Evolutionary conservation across 2,888 invertebrate species (phyloP).

Genomic region (Mellilla xanthometata): DNA sequence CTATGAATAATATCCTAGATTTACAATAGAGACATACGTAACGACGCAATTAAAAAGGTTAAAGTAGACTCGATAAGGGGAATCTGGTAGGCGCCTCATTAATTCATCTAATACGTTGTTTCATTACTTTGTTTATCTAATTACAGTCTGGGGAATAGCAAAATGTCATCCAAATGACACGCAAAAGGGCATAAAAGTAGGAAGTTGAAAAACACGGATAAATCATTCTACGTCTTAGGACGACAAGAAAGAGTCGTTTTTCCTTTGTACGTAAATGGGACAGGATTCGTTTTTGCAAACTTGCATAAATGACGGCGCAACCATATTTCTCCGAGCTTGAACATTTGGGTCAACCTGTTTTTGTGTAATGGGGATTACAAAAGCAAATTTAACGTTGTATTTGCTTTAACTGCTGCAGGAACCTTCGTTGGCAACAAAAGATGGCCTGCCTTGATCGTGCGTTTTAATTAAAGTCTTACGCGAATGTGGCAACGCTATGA

Average conservation of each 20-base stretch:
- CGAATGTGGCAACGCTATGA: slow-evolving; percentile 57
- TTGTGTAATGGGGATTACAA: slow-evolving; percentile 77
- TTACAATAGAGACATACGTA: slow-evolving; percentile 16
- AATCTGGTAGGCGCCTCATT: slow-evolving; percentile 17
- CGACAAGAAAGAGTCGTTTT: slow-evolving; percentile 58
- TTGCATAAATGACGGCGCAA: slow-evolving; percentile 75
- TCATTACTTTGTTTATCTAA: slow-evolving; percentile 58
- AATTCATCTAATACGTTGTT: slow-evolving; percentile 33
- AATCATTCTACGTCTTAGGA: slow-evolving; percentile 60
- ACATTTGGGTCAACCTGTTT: slow-evolving; percentile 81
- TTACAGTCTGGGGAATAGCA: slow-evolving; percentile 52
- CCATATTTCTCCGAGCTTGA: slow-evolving; percentile 73
- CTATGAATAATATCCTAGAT: slow-evolving; percentile 22
- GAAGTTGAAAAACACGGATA: slow-evolving; percentile 43
- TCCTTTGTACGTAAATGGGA: slow-evolving; percentile 52
- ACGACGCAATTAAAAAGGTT: slow-evolving; percentile 15
- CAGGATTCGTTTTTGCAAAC: slow-evolving; percentile 76
- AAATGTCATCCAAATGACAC: slow-evolving; percentile 66
- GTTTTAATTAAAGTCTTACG: slow-evolving; percentile 80
- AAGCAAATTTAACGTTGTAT: slow-evolving; percentile 78
- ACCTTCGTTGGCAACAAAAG: slow-evolving; percentile 70
- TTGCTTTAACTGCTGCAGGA: slow-evolving; percentile 69
- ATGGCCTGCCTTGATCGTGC: slow-evolving; percentile 65
- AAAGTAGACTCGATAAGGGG: slow-evolving; percentile 8
- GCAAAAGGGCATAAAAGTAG: slow-evolving; percentile 58